Percentiles rank a stretch among this genome's conserved stretches.
phyloP scores from a whole-genome alignment of 64 coral and sea anemone genomes.

The Pocillopora damicornis region DNA sequence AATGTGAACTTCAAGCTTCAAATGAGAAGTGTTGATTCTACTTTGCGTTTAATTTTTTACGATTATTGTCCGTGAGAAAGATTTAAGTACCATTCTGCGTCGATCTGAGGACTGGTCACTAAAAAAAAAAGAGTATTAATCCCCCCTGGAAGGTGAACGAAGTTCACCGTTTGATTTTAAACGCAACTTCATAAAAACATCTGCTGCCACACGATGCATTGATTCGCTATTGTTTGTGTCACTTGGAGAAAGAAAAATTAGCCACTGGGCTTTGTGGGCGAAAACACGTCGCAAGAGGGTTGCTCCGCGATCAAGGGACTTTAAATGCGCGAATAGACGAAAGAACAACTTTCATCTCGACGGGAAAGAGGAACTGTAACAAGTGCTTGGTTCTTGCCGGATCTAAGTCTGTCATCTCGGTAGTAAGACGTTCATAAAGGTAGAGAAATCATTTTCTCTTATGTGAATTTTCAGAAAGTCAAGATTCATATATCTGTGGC shows the following conservation, averaged over 20 bases:
- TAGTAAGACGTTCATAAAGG: too few species aligned
- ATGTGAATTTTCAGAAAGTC: too few species aligned
- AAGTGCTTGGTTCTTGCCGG: too few species aligned
- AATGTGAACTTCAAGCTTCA: neutral
- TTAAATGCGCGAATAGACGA: neutral
- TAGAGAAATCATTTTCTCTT: too few species aligned
- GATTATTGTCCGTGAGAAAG: neutral
- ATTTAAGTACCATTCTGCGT: neutral
- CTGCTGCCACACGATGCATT: constrained; percentile 15
- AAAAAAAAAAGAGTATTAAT: neutral
- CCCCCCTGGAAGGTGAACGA: neutral
- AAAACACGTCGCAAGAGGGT: neutral
- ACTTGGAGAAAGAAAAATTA: constrained; percentile 1
- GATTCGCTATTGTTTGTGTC: constrained; percentile 26
- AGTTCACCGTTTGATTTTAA: neutral
- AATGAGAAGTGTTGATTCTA: too few species aligned
- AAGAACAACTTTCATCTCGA: neutral
- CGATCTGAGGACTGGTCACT: neutral
- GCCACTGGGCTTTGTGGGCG: neutral
- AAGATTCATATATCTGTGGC: too few species aligned
- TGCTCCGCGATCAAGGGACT: too few species aligned
- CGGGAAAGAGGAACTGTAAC: neutral
- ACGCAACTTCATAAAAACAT: constrained; percentile 3
- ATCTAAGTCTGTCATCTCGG: too few species aligned
- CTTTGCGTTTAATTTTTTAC: neutral